Evolutionary conservation across 2,888 invertebrate genomes (phyloP).

Genomic region (Ophioninae sp.): DNA sequence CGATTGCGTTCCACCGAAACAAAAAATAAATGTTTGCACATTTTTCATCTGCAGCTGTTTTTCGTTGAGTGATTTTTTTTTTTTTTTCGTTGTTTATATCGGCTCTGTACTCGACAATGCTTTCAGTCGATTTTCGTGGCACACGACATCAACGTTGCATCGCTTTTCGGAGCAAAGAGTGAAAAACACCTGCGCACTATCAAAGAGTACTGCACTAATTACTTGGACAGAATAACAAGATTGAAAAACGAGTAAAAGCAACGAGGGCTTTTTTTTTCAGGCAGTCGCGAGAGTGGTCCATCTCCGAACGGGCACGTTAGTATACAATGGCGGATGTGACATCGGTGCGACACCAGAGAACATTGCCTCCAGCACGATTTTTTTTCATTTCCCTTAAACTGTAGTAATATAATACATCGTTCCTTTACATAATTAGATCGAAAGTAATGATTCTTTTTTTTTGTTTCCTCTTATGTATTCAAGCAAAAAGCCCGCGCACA

Average conservation of each 20-base stretch:
- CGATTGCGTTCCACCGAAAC: constrained; percentile 9
- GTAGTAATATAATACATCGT: constrained; percentile 72
- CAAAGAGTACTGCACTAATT: neutral
- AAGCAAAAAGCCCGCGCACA: constrained; percentile 72
- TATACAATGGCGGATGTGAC: constrained; percentile 59
- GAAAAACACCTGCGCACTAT: neutral
- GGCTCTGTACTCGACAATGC: neutral
- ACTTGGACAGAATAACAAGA: neutral
- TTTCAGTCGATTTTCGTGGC: neutral
- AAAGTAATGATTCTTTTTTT: constrained; percentile 66
- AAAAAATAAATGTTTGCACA: neutral
- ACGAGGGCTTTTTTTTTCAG: constrained; percentile 13
- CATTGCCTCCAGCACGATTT: constrained; percentile 65
- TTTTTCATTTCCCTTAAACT: constrained; percentile 65
- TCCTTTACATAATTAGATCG: constrained; percentile 72
- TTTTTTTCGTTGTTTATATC: neutral
- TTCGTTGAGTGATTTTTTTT: neutral
- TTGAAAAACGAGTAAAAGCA: constrained; percentile 16
- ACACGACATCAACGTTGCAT: neutral
- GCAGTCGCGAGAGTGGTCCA: neutral
- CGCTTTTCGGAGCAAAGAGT: neutral
- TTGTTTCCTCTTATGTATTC: constrained; percentile 67
- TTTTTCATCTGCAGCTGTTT: too few species aligned
- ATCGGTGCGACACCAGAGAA: constrained; percentile 65
- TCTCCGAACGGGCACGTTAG: constrained; percentile 24